Conservation (phyloP, 2,888 invertebrate species). For the Ornithoptera priamus region DNA sequence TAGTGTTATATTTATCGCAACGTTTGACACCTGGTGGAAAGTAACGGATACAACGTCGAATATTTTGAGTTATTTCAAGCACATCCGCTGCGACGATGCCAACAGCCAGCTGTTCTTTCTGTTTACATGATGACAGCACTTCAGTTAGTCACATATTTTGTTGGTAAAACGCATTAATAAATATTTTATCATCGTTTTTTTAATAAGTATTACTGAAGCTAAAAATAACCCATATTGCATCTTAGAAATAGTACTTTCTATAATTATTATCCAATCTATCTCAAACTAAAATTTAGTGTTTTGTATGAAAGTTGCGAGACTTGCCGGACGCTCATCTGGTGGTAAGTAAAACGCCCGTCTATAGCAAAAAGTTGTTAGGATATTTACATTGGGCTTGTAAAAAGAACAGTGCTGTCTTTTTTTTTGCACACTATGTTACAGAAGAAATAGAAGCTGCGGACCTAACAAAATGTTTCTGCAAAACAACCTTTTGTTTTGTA, state of each 20-base stretch:
- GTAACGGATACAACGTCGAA: slow-evolving; percentile 37
- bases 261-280: no score
- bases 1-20: slow-evolving; percentile 29
- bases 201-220: neutral
- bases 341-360: no score
- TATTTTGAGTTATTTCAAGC: slow-evolving; percentile 59
- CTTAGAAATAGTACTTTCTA: no score
- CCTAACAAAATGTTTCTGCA: neutral
- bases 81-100: slow-evolving; percentile 57
- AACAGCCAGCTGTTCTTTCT: slow-evolving; percentile 64
- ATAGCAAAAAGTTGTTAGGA: no score
- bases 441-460: no score
- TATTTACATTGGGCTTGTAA: no score
- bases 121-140: slow-evolving; percentile 70
- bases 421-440: no score
- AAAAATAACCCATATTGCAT: no score
- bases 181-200: neutral
- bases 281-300: no score
- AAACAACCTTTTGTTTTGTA: neutral
- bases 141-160: slow-evolving; percentile 26
- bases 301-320: no score
- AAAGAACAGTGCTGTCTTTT: no score
- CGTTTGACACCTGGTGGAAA: slow-evolving; percentile 29
- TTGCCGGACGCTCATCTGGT: no score
- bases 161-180: neutral